Base-by-base conservation (phyloP, 2,797 vertebrate genomes). In the Leucoraja ocellata region DNA sequence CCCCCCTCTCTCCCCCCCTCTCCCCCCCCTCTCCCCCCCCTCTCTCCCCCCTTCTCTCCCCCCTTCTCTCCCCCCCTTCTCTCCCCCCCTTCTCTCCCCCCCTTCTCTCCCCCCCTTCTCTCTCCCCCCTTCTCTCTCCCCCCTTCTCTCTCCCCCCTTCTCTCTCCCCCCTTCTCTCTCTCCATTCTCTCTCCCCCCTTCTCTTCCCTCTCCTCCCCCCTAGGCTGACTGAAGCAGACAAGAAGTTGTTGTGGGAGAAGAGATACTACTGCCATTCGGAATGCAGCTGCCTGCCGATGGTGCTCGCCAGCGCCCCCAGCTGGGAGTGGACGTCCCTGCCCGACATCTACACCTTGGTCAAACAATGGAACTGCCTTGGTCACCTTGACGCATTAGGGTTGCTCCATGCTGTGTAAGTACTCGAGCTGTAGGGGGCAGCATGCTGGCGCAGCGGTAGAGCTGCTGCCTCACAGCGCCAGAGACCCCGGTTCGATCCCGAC, bases 251-350 rank as follows among this genome's bases (percentile, higher is more conserved):
- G 93, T 99, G 98, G 98, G 98, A 99, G 95, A 99, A 98, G 95
- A 97, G 98, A 0, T 97, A 98, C 71, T 98, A 98, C 94, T 99
- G 98, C 95, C 98, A 99, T 93, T 91, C 95, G 0, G 96, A 98
- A 68, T 96, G 97, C 9, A 96, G 97, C 0, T 97, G 97, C 0
- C 96, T 99, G 92, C 98, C 98, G 46, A 96, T 99, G 96, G 97
- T 99, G 90, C 97, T 99, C 36, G 97, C 98, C 94, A 99, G 98
- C 0, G 97, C 98, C 11, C 98, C 98, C 94, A 98, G 98, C 95
- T 99, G 98, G 98, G 97, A 99, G 95, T 99, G 98, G 98, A 96
- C 97, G 16, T 98, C 98, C 93, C 97, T 99, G 94, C 98, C 98
- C 0, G 98, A 99, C 93, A 98, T 98, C 96, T 99, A 99, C 8